Conservation (phyloP, 2,888 invertebrate genomes). For the Leptarthrus brevirostris region DNA sequence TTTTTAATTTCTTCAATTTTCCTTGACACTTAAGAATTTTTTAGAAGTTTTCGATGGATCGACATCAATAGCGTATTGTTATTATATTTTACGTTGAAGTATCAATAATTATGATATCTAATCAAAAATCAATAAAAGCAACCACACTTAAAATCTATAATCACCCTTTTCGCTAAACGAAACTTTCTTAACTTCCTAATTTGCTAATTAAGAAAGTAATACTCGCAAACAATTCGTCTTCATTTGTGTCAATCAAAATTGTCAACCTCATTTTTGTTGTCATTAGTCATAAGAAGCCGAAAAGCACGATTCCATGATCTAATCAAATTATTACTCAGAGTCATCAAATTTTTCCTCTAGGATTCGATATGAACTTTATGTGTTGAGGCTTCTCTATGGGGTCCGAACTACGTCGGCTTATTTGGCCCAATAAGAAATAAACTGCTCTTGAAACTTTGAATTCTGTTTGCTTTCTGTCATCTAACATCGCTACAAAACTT, state of each 20-base stretch:
- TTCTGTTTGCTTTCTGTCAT: slow-evolving; percentile 26
- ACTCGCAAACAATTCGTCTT: slow-evolving; percentile 25
- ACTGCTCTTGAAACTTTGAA: slow-evolving; percentile 32
- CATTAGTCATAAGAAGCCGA: background rate
- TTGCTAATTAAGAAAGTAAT: slow-evolving; percentile 12
- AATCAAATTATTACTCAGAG: slow-evolving; percentile 15
- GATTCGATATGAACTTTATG: too few species aligned
- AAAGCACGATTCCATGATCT: slow-evolving; percentile 4
- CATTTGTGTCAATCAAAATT: slow-evolving; percentile 39
- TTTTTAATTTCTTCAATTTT: too few species aligned
- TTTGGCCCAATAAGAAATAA: slow-evolving; percentile 24
- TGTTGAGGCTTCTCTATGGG: background rate
- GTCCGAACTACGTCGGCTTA: background rate
- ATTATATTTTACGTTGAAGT: too few species aligned
- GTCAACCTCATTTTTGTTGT: background rate
- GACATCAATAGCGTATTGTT: too few species aligned
- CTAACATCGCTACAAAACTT: slow-evolving; percentile 5
- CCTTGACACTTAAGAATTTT: too few species aligned
- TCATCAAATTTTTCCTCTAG: background rate
- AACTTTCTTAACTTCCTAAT: background rate
- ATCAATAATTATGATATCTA: too few species aligned
- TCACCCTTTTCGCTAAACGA: too few species aligned
- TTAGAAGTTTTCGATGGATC: too few species aligned
- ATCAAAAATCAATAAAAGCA: too few species aligned
- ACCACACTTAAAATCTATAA: too few species aligned